Base-by-base conservation (phyloP, 2,113 vertebrate species). In the Phrynosoma platyrhinos region DNA sequence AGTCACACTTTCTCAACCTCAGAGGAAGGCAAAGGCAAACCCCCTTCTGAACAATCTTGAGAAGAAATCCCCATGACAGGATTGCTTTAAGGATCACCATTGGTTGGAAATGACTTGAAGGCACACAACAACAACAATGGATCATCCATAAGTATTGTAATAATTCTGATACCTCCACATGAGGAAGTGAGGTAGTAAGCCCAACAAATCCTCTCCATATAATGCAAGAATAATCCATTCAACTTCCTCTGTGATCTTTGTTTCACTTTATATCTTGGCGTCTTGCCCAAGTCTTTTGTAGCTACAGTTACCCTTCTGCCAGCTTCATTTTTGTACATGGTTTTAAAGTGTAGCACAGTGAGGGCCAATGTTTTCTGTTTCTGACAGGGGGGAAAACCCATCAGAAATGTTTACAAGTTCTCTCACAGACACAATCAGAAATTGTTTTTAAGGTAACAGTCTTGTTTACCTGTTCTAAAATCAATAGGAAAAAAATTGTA, bases 401-500 rank as follows among this genome's bases (percentile, higher is more conserved):
- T 40, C n/a, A 71, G 53, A 62, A 84, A 88, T 74, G 68, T n/a
- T 82, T 80, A 74, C 66, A 47, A 74, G 82, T 74, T 80, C 10
- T 80, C 55, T 79, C 32, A 58, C 18, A 89, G 21, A 79, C 8
- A 71, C 20, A 13, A 80, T 52, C 77, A 52, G 53, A 23, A 69
- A 62, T 79, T 84, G 55, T 30, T 74, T n/a, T 84, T 84, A 88
- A 79, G 75, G 64, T 62, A 72, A 80, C 64, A 77, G 66, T 12
- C 77, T 79, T 84, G 76, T 74, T 84, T 89, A 47, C 76, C 20
- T 72, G 66, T 74, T 62, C 55, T 80, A 55, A 84, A 85, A 89
- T 89, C 82, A 64, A 84, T 74, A 84, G 9, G 68, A 52, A n/a
- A 52, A 47, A 62, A 79, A 79, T 69, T 30, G 78, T 74, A 62